Evolutionary conservation across 2,113 vertebrate species (phyloP).

Genomic region (Psilopsiagon aurifrons): DNA sequence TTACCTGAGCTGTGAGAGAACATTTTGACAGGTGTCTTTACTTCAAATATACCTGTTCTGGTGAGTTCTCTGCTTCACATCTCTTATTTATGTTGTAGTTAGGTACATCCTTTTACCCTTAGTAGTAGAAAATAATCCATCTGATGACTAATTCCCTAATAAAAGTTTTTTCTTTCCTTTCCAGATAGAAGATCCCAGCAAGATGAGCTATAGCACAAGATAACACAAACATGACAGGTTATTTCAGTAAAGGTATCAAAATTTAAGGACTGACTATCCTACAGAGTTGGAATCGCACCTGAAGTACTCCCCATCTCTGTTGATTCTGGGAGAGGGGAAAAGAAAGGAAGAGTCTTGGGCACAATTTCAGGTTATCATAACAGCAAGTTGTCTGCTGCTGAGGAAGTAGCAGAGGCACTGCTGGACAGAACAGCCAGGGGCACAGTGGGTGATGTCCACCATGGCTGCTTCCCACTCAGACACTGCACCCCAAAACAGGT

Average conservation of each 20-base stretch:
- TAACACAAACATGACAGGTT: not conserved
- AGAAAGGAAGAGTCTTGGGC: not conserved
- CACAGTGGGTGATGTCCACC: rapidly evolving
- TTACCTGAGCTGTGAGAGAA: not conserved
- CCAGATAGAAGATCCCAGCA: not conserved
- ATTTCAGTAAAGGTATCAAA: not conserved
- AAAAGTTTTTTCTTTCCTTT: not conserved
- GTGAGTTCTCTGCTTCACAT: not conserved
- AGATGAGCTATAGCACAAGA: not conserved
- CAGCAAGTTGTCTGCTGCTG: not conserved
- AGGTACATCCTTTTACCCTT: not conserved
- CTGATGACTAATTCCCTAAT: not conserved
- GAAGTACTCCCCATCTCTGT: not conserved
- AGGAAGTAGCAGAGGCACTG: not conserved
- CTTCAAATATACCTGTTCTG: not conserved
- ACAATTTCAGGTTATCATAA: not conserved
- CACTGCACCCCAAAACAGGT: not conserved
- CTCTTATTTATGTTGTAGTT: not conserved
- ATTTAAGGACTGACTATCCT: not conserved
- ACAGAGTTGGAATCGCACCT: not conserved
- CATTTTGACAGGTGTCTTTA: not conserved
- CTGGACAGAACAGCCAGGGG: not conserved
- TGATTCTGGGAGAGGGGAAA: not conserved
- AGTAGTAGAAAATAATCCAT: not conserved
- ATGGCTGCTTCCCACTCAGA: not conserved